A percentile compares a stretch with the other conserved stretches of the same genome.
Conservation (phyloP, 1,140 invertebrate species). For the Drosophila bifasciata region DNA sequence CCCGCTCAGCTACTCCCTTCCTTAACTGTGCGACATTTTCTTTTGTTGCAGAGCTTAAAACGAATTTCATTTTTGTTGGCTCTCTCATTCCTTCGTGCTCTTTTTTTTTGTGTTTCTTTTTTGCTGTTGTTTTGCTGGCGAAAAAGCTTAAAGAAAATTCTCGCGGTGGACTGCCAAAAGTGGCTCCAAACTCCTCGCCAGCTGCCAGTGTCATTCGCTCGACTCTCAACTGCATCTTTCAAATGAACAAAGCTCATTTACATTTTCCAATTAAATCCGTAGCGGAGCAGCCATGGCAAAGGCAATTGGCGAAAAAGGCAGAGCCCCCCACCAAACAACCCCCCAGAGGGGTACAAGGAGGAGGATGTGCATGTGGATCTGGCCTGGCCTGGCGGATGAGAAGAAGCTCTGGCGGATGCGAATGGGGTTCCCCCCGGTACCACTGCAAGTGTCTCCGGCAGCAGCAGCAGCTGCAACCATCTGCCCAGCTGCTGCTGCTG, state of each 20-base stretch:
- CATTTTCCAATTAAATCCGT: slow-evolving; percentile 81
- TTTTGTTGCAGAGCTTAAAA: slow-evolving; percentile 72
- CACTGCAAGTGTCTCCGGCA: slow-evolving; percentile 28
- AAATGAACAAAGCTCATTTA: slow-evolving; percentile 82
- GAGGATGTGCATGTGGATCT: slow-evolving; percentile 8
- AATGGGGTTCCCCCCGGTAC: slow-evolving; percentile 12
- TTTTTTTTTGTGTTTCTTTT: slow-evolving; percentile 36
- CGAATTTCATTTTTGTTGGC: slow-evolving; percentile 52
- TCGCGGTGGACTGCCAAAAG: slow-evolving; percentile 60
- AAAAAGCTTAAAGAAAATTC: slow-evolving; percentile 70
- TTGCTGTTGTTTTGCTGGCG: slow-evolving; percentile 31
- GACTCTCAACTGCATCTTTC: slow-evolving; percentile 72
- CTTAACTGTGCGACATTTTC: slow-evolving; percentile 51
- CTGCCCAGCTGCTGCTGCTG: slow-evolving; percentile 57
- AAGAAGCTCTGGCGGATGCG: slow-evolving; percentile 12
- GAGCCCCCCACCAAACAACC: background rate
- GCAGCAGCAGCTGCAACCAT: slow-evolving; percentile 34
- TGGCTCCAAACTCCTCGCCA: slow-evolving; percentile 22
- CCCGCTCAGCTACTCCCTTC: too few species aligned
- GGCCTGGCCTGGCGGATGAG: slow-evolving; percentile 23
- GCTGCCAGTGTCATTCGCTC: slow-evolving; percentile 33
- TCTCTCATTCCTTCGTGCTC: background rate
- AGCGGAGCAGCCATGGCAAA: slow-evolving; percentile 51
- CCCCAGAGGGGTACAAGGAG: background rate
- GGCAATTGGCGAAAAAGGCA: slow-evolving; percentile 43